These are phyloP conservation scores for Dicyrtoma fusca DNA, from an alignment of 2,888 invertebrate species.

Conservation along the genomic window DNA sequence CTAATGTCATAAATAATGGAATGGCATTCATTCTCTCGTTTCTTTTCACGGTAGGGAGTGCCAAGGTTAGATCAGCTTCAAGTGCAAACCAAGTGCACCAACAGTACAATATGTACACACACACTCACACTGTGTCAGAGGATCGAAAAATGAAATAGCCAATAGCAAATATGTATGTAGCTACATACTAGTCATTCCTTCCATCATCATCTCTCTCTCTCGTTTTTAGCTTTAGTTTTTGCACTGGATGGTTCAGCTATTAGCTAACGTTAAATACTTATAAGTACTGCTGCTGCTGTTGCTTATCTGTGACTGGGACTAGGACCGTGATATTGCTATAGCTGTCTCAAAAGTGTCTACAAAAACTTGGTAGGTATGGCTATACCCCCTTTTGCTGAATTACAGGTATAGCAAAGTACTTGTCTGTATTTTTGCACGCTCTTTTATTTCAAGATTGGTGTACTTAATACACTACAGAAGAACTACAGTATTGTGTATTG, in stretches of 20 bases:
- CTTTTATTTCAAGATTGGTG: too few relatives aligned
- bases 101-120: conserved; percentile 8
- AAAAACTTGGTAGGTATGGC: too few relatives aligned
- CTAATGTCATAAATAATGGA: conserved; percentile 38
- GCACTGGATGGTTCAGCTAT: too few relatives aligned
- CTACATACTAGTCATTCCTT: background rate
- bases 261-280: too few relatives aligned
- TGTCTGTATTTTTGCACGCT: too few relatives aligned
- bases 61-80: conserved; percentile 32
- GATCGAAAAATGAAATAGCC: background rate
- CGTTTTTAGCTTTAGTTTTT: background rate
- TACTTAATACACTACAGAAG: too few relatives aligned
- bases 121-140: conserved; percentile 8
- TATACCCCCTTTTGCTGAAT: too few relatives aligned
- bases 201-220: conserved; percentile 9
- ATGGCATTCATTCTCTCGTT: conserved; percentile 28
- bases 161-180: background rate
- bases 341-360: background rate
- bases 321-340: too few relatives aligned
- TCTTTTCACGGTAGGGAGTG: conserved; percentile 35
- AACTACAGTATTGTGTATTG: too few relatives aligned
- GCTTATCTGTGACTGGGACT: too few relatives aligned
- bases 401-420: too few relatives aligned
- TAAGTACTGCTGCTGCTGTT: too few relatives aligned
- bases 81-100: conserved; percentile 34